Evolutionary conservation across 2,888 invertebrate species (phyloP).

Genomic region (Eremobia ochroleuca): DNA sequence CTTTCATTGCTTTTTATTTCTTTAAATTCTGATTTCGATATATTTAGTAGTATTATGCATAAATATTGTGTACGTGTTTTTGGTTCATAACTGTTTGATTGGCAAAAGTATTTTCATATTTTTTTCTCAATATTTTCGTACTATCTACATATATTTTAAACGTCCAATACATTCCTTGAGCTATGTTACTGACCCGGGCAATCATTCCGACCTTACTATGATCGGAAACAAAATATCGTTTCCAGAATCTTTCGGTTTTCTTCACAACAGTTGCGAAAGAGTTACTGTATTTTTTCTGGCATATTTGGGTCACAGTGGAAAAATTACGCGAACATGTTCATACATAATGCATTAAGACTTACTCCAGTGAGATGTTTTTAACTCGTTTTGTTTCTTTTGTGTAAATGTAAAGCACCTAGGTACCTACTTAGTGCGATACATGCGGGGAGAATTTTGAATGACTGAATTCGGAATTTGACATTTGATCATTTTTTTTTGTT

Average conservation of each 20-base stretch:
- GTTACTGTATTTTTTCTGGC: constrained; percentile 12
- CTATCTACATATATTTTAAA: not conserved
- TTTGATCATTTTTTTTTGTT: not conserved
- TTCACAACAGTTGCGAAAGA: constrained; percentile 4
- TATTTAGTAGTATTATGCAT: not conserved
- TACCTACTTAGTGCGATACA: not conserved
- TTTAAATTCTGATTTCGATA: not conserved
- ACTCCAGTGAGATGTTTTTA: constrained; percentile 41
- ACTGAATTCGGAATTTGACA: constrained; percentile 13
- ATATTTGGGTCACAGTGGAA: constrained; percentile 51
- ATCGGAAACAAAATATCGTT: constrained; percentile 41
- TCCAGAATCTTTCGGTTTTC: constrained; percentile 20
- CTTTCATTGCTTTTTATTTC: not conserved
- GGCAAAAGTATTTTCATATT: not conserved
- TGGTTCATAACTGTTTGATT: not conserved
- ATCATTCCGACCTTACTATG: not conserved
- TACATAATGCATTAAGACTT: constrained; percentile 48
- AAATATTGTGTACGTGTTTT: not conserved
- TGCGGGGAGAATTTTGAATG: constrained; percentile 21
- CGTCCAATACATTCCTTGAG: not conserved
- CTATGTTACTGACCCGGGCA: constrained; percentile 27
- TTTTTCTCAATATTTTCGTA: not conserved
- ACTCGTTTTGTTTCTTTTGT: constrained; percentile 29
- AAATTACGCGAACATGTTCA: constrained; percentile 57
- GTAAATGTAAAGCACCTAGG: constrained; percentile 19